phyloP scores from a whole-genome alignment of 2,888 invertebrate species.

The Pollenia angustigena region DNA sequence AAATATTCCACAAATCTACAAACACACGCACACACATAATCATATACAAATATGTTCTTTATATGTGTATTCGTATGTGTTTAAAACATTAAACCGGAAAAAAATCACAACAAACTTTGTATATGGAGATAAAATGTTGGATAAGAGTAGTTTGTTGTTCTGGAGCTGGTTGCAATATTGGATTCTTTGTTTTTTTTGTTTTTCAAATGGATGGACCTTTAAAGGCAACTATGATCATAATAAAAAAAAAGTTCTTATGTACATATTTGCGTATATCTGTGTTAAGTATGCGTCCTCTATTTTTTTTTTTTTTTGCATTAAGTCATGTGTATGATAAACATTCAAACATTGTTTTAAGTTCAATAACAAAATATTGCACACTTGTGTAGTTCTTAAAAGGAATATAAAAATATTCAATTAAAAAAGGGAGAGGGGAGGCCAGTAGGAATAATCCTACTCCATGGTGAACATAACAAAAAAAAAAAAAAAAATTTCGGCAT shows the following conservation, averaged over 20 bases:
- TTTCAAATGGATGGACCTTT: conserved; percentile 50
- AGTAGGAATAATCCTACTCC: background rate
- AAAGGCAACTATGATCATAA: conserved; percentile 65
- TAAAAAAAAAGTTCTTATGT: conserved; percentile 15
- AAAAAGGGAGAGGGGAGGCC: background rate
- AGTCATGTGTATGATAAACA: conserved; percentile 10
- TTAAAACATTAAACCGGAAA: background rate
- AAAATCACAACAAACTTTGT: conserved; percentile 23
- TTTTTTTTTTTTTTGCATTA: background rate
- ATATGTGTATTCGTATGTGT: background rate
- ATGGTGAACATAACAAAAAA: no score
- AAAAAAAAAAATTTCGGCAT: no score
- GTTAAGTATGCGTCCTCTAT: background rate
- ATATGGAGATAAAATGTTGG: conserved; percentile 57
- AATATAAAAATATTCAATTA: conserved; percentile 7
- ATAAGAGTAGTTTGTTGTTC: conserved; percentile 38
- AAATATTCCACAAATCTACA: conserved; percentile 21
- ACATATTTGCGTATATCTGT: background rate
- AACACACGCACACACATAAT: conserved; percentile 12
- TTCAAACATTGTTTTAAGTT: conserved; percentile 49
- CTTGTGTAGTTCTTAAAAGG: background rate
- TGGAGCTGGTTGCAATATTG: conserved; percentile 12
- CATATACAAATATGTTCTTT: background rate
- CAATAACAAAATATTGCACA: conserved; percentile 43
- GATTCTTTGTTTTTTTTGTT: conserved; percentile 51